phyloP scores from a whole-genome alignment of 2,797 vertebrate species.

The Picus viridis region DNA sequence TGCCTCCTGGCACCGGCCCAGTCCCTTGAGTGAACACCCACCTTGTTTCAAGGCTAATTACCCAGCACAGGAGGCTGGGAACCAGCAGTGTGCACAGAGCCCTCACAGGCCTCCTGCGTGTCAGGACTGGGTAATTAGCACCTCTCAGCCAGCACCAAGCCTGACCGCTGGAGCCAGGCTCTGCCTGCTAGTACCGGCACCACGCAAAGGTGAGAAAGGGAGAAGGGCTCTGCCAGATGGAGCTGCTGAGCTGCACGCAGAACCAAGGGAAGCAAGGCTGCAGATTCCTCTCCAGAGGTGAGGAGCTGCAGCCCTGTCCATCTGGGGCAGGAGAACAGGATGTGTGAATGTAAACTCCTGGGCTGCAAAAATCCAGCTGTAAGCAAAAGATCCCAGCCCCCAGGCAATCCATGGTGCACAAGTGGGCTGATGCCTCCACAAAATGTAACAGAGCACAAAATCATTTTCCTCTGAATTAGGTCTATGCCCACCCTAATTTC shows the following conservation, averaged over 20 bases:
- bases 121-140: constrained; percentile 42
- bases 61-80: constrained; percentile 16
- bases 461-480: not conserved
- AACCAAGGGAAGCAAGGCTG: not conserved
- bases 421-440: not conserved
- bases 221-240: not conserved
- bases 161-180: not conserved
- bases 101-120: not conserved
- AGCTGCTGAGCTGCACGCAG: not conserved
- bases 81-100: not conserved
- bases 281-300: not conserved
- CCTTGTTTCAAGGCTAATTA: constrained; percentile 70
- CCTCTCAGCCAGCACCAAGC: not conserved
- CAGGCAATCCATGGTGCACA: not conserved
- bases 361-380: constrained; percentile 9
- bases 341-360: not conserved
- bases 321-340: not conserved
- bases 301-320: not conserved
- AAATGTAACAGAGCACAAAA: not conserved
- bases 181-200: not conserved
- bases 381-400: not conserved
- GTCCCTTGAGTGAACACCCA: constrained; percentile 60
- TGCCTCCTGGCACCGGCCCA: not conserved
- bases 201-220: not conserved
- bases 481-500: not conserved